Evolutionary conservation across 2,888 invertebrate genomes (phyloP).

Genomic region (Crepidodera aurea): DNA sequence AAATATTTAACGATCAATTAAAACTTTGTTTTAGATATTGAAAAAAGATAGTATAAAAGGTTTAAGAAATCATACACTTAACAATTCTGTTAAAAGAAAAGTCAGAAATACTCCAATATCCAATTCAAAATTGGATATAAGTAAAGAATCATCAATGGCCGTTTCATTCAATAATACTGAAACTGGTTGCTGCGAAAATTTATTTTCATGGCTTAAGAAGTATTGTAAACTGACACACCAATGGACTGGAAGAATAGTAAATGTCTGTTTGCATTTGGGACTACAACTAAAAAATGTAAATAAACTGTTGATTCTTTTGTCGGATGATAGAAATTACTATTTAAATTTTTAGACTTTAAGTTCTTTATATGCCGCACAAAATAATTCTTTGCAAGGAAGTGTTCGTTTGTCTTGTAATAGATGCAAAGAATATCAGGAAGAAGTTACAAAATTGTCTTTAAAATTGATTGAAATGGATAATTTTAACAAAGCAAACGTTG

Average conservation of each 20-base stretch:
- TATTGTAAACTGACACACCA: background rate
- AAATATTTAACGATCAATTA: too few relatives aligned
- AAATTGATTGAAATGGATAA: slow-evolving; percentile 39
- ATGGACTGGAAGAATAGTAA: background rate
- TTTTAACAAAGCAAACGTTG: slow-evolving; percentile 28
- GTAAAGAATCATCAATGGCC: slow-evolving; percentile 26
- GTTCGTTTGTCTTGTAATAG: background rate
- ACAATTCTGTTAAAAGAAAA: slow-evolving; percentile 30
- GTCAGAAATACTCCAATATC: slow-evolving; percentile 36
- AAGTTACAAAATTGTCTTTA: slow-evolving; percentile 36
- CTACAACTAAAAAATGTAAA: slow-evolving; percentile 2
- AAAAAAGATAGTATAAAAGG: slow-evolving; percentile 37
- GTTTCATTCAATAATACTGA: background rate
- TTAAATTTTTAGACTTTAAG: background rate
- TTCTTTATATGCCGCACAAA: background rate
- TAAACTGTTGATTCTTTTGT: background rate
- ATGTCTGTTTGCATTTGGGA: background rate
- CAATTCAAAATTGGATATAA: slow-evolving; percentile 33
- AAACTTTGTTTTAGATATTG: slow-evolving; percentile 34
- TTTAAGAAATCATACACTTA: slow-evolving; percentile 29
- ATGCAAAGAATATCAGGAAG: slow-evolving; percentile 11
- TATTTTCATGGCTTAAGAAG: background rate
- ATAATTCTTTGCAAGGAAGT: background rate
- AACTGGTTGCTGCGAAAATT: background rate
- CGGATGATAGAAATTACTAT: background rate